A percentile compares a stretch with the other conserved stretches of the same genome.
Evolutionary conservation across 2,113 vertebrate species (phyloP).

Genomic region (Mustelus asterias): DNA sequence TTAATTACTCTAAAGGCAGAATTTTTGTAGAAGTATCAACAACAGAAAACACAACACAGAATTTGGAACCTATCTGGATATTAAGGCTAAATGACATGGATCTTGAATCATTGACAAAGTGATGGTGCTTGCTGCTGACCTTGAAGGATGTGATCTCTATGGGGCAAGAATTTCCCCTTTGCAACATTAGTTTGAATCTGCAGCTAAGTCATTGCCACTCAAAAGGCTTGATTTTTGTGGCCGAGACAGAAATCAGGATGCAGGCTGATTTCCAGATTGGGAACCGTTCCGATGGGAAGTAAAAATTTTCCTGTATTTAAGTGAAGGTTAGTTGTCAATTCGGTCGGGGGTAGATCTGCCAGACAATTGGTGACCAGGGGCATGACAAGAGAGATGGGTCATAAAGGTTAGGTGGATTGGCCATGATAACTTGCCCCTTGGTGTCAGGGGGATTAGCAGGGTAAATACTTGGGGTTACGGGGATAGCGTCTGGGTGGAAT

Average conservation of each 20-base stretch:
- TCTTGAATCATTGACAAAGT: background rate
- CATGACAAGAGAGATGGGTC: too few relatives aligned
- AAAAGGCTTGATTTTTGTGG: background rate
- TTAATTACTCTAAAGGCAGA: background rate
- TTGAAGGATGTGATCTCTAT: background rate
- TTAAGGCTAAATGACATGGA: background rate
- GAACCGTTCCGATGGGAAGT: background rate
- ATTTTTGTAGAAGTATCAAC: background rate
- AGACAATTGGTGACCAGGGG: too few relatives aligned
- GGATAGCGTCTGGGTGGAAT: too few relatives aligned
- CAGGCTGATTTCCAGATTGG: background rate
- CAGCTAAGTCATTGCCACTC: background rate
- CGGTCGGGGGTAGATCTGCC: too few relatives aligned
- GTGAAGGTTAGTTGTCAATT: too few relatives aligned
- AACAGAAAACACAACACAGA: background rate
- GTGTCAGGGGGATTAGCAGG: too few relatives aligned
- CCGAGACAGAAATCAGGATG: background rate
- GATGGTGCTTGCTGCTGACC: background rate
- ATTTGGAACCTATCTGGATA: background rate
- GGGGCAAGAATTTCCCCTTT: background rate
- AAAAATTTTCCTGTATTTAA: too few relatives aligned
- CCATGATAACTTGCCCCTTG: too few relatives aligned
- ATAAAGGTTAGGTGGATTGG: too few relatives aligned
- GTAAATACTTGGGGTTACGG: too few relatives aligned
- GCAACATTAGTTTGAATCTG: background rate